These are phyloP conservation scores for Thumatha senex DNA, from an alignment of 2,888 invertebrate genomes.

Conservation along the genomic window DNA sequence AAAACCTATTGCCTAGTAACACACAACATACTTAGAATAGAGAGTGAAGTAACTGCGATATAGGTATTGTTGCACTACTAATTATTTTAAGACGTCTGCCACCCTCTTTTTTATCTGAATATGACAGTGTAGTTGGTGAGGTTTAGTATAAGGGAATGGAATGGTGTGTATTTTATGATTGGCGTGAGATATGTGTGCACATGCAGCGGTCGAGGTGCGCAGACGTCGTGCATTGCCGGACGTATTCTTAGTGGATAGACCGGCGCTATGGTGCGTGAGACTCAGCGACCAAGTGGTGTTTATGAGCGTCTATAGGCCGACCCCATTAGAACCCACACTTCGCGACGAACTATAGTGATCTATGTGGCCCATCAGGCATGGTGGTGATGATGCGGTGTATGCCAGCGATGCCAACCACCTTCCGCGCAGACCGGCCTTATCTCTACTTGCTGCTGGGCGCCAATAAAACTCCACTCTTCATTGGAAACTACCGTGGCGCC, in stretches of 20 bases:
- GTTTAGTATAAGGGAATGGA: conserved; percentile 1
- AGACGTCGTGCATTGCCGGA: conserved; percentile 46
- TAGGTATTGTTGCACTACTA: too few species aligned
- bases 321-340: conserved; percentile 8
- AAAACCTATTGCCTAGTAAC: too few species aligned
- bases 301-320: conserved; percentile 44
- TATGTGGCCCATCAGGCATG: conserved; percentile 63
- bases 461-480: conserved; percentile 48
- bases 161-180: conserved; percentile 18
- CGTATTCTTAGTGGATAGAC: conserved; percentile 56
- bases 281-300: conserved; percentile 37
- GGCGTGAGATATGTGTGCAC: conserved; percentile 37
- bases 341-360: conserved; percentile 57
- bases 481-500: conserved; percentile 52
- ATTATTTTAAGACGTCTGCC: too few species aligned
- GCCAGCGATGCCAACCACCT: conserved; percentile 44
- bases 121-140: too few species aligned
- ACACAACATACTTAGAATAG: too few species aligned
- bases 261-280: conserved; percentile 62
- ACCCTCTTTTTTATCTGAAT: too few species aligned
- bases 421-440: conserved; percentile 72
- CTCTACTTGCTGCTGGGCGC: conserved; percentile 55
- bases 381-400: conserved; percentile 71
- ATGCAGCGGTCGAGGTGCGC: conserved; percentile 52
- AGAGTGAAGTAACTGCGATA: too few species aligned